Percentiles rank a stretch among this genome's conserved stretches.
Conservation (phyloP, 2,113 vertebrate species). For the Lepus timidus region DNA sequence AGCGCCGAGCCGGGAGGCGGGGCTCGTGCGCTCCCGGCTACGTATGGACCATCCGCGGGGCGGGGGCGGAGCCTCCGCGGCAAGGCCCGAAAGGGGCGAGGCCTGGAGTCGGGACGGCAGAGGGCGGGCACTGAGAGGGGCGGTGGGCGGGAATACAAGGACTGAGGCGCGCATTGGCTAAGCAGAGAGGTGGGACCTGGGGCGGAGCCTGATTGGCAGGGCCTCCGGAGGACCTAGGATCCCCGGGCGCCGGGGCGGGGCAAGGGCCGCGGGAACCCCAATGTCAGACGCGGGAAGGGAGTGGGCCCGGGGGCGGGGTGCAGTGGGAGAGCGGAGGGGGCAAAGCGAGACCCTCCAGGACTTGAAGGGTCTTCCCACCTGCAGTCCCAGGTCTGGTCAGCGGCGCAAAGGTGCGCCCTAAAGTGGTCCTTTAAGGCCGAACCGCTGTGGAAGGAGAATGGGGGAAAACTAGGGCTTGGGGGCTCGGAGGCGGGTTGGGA, state of each 20-base stretch:
- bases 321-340: neutral
- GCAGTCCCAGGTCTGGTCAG: neutral
- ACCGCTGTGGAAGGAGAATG: neutral
- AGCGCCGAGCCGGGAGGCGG: neutral
- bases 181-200: neutral
- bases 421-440: neutral
- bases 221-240: accelerated
- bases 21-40: neutral
- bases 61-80: neutral
- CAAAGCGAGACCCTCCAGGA: neutral
- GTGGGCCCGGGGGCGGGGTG: neutral
- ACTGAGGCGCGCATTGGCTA: slow-evolving; percentile 81
- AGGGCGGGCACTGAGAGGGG: neutral
- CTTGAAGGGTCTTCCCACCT: neutral
- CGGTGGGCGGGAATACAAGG: neutral
- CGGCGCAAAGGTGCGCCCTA: neutral
- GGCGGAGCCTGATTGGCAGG: accelerated
- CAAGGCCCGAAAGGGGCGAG: neutral
- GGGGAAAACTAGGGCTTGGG: neutral
- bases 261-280: accelerated
- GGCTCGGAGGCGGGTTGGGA: neutral
- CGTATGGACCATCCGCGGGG: neutral
- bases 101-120: neutral
- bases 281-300: accelerated
- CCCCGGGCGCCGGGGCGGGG: accelerated